These are phyloP conservation scores for Colostygia pectinataria DNA, from an alignment of 2,888 invertebrate genomes.

Conservation along the genomic window DNA sequence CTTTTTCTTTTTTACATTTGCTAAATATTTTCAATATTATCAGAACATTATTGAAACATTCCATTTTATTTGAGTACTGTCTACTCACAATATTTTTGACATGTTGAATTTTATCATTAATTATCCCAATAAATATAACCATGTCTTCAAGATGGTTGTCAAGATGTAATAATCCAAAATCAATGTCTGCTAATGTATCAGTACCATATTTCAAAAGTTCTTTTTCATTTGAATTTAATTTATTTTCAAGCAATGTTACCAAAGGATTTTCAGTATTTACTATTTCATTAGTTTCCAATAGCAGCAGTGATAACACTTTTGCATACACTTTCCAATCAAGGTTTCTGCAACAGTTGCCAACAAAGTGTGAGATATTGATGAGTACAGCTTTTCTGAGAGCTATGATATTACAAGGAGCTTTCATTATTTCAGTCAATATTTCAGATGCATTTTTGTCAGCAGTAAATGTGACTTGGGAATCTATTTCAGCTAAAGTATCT, in stretches of 20 bases:
- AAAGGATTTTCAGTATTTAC: constrained; percentile 38
- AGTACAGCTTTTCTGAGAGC: constrained; percentile 59
- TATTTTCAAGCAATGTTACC: constrained; percentile 33
- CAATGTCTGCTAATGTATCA: constrained; percentile 45
- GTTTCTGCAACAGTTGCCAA: constrained; percentile 49
- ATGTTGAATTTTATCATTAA: constrained; percentile 48
- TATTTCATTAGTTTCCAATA: constrained; percentile 36
- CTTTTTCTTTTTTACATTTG: constrained; percentile 38
- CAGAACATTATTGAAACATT: constrained; percentile 53
- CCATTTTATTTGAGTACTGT: constrained; percentile 59
- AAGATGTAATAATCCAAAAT: constrained; percentile 54
- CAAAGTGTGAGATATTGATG: constrained; percentile 54
- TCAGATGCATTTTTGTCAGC: constrained; percentile 31
- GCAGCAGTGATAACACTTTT: constrained; percentile 45
- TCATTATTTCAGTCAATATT: constrained; percentile 51
- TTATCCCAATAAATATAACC: constrained; percentile 40
- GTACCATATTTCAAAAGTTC: constrained; percentile 43
- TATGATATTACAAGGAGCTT: constrained; percentile 65
- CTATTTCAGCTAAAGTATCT: constrained; percentile 46
- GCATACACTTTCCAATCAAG: constrained; percentile 52
- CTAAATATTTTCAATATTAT: constrained; percentile 49
- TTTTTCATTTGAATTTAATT: constrained; percentile 34
- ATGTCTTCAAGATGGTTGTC: constrained; percentile 44
- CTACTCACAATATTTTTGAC: constrained; percentile 51
- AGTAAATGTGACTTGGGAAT: constrained; percentile 27